Evolutionary conservation across 1,140 invertebrate species (phyloP).

Genomic region (Pachyrhynchus sulphureomaculatus): DNA sequence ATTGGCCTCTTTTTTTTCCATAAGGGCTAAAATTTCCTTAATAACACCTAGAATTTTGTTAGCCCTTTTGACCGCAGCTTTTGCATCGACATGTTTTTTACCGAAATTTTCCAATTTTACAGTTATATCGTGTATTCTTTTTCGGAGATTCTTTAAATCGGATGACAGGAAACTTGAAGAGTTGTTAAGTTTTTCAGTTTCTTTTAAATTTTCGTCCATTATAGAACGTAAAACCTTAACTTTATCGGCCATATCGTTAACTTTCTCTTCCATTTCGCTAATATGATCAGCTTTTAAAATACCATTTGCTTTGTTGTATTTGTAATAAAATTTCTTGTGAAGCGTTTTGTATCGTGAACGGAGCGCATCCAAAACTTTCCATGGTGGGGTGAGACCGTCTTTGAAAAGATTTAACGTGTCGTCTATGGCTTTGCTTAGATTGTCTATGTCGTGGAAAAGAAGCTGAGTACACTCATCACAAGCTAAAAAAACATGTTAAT

Average conservation of each 20-base stretch:
- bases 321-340: slow-evolving; percentile 39
- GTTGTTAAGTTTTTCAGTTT: slow-evolving; percentile 3
- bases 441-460: slow-evolving; percentile 66
- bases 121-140: background rate
- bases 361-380: slow-evolving; percentile 36
- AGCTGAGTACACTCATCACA: slow-evolving; percentile 91
- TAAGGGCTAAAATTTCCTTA: slow-evolving; percentile 24
- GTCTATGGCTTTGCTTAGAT: slow-evolving; percentile 33
- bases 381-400: slow-evolving; percentile 43
- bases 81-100: slow-evolving; percentile 36
- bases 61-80: slow-evolving; percentile 39
- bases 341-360: slow-evolving; percentile 21
- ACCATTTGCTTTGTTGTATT: slow-evolving; percentile 52
- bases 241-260: slow-evolving; percentile 29
- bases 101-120: slow-evolving; percentile 35
- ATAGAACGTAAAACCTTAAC: slow-evolving; percentile 3
- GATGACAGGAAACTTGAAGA: background rate
- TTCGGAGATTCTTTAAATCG: background rate
- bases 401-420: slow-evolving; percentile 44
- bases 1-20: slow-evolving; percentile 15
- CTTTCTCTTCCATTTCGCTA: slow-evolving; percentile 38
- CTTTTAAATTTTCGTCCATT: slow-evolving; percentile 1
- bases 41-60: slow-evolving; percentile 38
- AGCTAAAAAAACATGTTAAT: slow-evolving; percentile 58
- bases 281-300: slow-evolving; percentile 51